Evolutionary conservation across 2,113 vertebrate genomes (phyloP).

Genomic region (Benitochromis conjunctus): DNA sequence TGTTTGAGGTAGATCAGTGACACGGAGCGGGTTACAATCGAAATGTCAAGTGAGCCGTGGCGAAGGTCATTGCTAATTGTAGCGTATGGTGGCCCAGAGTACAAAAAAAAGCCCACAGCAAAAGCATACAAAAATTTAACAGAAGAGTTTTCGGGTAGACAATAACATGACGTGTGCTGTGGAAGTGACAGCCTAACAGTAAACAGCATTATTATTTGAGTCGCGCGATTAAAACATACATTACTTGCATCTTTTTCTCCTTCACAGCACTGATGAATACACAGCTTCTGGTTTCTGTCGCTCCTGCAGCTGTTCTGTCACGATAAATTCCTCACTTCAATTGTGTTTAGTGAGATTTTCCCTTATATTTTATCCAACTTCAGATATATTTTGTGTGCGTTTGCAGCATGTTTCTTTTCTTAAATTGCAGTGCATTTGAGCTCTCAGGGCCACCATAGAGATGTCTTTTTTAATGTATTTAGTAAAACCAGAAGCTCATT

Average conservation of each 20-base stretch:
- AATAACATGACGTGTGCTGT: too few relatives aligned
- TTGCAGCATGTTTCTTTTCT: neutral
- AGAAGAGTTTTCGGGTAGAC: too few relatives aligned
- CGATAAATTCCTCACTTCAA: too few relatives aligned
- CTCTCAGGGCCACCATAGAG: neutral
- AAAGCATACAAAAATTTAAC: too few relatives aligned
- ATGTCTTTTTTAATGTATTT: neutral
- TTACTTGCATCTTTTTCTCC: too few relatives aligned
- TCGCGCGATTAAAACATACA: too few relatives aligned
- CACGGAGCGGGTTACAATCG: neutral
- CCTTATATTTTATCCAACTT: neutral
- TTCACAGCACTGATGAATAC: too few relatives aligned
- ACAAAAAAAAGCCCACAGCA: too few relatives aligned
- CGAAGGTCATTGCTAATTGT: neutral
- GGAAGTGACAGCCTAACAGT: too few relatives aligned
- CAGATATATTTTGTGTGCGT: neutral
- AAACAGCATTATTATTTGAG: too few relatives aligned
- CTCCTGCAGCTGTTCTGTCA: too few relatives aligned
- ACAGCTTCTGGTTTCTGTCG: too few relatives aligned
- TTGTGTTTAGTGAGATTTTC: neutral
- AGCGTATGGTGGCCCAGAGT: neutral
- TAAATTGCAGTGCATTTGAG: neutral
- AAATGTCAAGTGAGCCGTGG: neutral
- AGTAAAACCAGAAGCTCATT: neutral
- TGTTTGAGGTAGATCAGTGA: constrained; percentile 85